These are phyloP conservation scores for Mystacides longicornis DNA, from an alignment of 2,888 invertebrate species.

Conservation along the genomic window DNA sequence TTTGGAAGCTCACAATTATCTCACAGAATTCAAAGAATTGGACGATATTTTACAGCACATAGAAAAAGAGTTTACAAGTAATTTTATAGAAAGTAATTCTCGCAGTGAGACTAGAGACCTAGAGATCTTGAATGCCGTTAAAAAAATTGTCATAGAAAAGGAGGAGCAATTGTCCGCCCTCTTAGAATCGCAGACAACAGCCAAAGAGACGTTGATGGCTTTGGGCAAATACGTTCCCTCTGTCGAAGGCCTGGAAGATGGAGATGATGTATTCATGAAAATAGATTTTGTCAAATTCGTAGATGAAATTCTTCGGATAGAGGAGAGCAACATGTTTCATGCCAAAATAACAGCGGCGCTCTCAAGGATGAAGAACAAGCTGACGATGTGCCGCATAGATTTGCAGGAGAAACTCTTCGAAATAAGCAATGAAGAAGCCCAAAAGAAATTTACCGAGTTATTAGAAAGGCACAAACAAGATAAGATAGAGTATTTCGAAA, in stretches of 20 bases:
- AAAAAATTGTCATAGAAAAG: background rate
- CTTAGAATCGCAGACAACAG: background rate
- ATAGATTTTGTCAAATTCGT: background rate
- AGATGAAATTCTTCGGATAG: background rate
- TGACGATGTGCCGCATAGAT: background rate
- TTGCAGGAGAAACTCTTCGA: background rate
- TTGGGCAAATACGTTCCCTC: background rate
- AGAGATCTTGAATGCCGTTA: background rate
- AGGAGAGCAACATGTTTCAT: slow-evolving; percentile 1
- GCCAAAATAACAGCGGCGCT: background rate
- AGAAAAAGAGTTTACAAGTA: background rate
- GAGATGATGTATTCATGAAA: background rate
- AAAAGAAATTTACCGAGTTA: background rate
- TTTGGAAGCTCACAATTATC: background rate
- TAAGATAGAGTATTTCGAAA: background rate
- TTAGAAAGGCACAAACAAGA: background rate
- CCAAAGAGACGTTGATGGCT: background rate
- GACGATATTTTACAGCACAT: background rate
- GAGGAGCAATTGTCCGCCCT: background rate
- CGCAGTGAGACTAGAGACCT: background rate
- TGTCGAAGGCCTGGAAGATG: background rate
- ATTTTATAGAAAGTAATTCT: background rate
- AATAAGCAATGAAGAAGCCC: background rate
- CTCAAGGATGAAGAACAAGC: background rate
- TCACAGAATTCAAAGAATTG: slow-evolving; percentile 1